phyloP scores from a whole-genome alignment of 2,113 vertebrate genomes.

The Oreotrochilus melanogaster region DNA sequence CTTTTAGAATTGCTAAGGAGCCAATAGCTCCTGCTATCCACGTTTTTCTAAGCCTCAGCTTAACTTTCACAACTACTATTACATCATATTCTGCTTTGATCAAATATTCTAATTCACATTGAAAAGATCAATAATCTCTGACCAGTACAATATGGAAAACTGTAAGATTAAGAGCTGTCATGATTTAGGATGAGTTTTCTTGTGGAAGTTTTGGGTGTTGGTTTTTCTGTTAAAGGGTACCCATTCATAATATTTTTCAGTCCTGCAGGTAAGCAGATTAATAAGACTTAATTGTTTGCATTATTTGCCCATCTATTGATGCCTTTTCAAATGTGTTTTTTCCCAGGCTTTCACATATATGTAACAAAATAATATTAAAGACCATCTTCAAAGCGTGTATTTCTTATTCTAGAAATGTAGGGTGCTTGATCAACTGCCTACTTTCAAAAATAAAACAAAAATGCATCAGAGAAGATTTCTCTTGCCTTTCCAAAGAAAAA shows the following conservation, averaged over 20 bases:
- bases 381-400: background rate
- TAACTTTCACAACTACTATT: background rate
- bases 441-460: background rate
- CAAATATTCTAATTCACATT: background rate
- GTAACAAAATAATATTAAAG: background rate
- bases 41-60: background rate
- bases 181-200: fast-evolving
- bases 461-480: background rate
- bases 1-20: background rate
- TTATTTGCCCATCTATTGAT: background rate
- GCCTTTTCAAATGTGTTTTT: background rate
- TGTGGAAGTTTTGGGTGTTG: background rate
- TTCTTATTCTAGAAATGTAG: background rate
- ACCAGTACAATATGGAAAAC: background rate
- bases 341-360: background rate
- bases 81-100: background rate
- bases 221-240: too few relatives aligned
- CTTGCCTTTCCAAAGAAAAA: background rate
- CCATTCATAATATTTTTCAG: background rate
- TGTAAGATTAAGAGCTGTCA: background rate
- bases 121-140: background rate
- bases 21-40: background rate
- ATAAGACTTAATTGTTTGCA: background rate
- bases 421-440: background rate
- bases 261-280: background rate